Conservation (phyloP, 2,888 invertebrate species). For the Drosophila vallismaia region DNA sequence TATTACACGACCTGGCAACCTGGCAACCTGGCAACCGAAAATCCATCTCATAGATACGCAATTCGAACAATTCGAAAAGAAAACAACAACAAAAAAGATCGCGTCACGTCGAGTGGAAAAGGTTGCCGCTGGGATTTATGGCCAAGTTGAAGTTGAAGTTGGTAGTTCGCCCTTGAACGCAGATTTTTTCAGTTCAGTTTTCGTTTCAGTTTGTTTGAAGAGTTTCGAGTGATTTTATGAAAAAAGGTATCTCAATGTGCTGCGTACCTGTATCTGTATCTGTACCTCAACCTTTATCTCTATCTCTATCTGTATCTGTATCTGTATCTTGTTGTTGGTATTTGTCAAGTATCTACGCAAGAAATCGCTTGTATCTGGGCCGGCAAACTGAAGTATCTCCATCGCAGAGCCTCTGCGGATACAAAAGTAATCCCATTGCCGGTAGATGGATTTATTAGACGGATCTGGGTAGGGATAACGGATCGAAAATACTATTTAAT, state of each 20-base stretch:
- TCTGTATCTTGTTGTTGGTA: background rate
- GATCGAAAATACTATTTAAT: background rate
- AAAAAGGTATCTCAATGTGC: constrained; percentile 23
- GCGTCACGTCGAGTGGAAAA: constrained; percentile 43
- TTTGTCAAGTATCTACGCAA: constrained; percentile 30
- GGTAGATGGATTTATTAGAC: constrained; percentile 11
- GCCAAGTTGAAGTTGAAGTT: constrained; percentile 50
- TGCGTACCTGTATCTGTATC: background rate
- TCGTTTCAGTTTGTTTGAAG: constrained; percentile 25
- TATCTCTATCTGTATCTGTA: background rate
- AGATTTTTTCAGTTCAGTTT: constrained; percentile 19
- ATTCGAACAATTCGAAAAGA: constrained; percentile 6
- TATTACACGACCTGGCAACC: constrained; percentile 22
- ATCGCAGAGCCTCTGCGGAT: constrained; percentile 15
- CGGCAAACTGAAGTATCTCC: constrained; percentile 12
- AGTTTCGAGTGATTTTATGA: constrained; percentile 25
- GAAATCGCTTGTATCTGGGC: constrained; percentile 7
- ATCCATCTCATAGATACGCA: constrained; percentile 36
- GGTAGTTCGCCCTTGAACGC: constrained; percentile 48
- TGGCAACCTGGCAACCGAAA: constrained; percentile 38
- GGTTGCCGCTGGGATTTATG: constrained; percentile 42
- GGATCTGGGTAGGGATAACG: background rate
- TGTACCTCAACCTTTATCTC: too few species aligned
- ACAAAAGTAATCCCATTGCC: constrained; percentile 1
- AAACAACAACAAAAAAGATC: constrained; percentile 12